Percentiles rank a stretch among this genome's conserved stretches.
phyloP scores from a whole-genome alignment of 2,797 vertebrate genomes.

The Galagoides demidoff region DNA sequence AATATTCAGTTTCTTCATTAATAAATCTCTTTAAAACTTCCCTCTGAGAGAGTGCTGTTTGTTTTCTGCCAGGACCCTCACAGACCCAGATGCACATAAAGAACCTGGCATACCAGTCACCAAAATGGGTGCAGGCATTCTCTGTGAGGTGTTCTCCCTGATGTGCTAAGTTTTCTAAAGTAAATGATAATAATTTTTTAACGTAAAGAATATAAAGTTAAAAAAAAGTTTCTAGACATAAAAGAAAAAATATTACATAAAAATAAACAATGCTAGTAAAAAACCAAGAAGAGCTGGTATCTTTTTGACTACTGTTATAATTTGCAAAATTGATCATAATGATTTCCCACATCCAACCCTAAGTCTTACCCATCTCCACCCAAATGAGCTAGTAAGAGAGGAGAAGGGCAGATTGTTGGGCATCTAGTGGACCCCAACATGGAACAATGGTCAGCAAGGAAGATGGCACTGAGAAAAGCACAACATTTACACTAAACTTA shows the following conservation, averaged over 20 bases:
- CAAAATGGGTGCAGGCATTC: neutral
- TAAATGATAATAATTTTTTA: neutral
- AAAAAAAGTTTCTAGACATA: neutral
- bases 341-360: neutral
- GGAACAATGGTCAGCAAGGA: no score
- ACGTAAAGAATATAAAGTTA: neutral
- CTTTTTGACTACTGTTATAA: neutral
- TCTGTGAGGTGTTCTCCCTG: neutral
- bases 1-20: neutral
- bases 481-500: no score
- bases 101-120: neutral
- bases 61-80: neutral
- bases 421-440: no score
- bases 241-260: neutral
- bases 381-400: neutral
- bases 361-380: neutral
- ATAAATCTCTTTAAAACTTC: conserved; percentile 11
- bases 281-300: neutral
- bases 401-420: neutral
- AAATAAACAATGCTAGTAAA: neutral
- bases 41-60: neutral
- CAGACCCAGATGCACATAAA: neutral
- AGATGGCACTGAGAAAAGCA: no score
- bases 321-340: neutral
- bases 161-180: neutral